phyloP scores from a whole-genome alignment of 2,888 invertebrate genomes.

The Spodoptera exigua region DNA sequence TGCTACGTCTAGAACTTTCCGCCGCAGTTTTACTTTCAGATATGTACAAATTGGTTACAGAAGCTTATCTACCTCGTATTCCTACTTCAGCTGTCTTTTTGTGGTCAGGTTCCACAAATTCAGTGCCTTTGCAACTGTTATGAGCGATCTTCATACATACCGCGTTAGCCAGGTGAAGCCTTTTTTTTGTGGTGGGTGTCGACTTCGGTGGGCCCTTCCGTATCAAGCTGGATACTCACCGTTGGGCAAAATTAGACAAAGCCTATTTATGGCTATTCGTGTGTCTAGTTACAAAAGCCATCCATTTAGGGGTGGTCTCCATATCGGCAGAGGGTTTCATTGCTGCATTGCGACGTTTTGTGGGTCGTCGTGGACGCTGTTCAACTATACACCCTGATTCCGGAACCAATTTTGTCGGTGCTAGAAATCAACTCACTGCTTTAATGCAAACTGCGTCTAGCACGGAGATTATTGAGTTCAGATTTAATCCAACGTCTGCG shows the following conservation, averaged over 20 bases:
- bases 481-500: too few relatives aligned
- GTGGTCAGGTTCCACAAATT: too few relatives aligned
- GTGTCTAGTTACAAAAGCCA: background rate
- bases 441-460: too few relatives aligned
- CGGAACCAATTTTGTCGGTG: background rate
- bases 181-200: too few relatives aligned
- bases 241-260: background rate
- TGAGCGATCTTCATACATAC: too few relatives aligned
- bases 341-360: background rate
- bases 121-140: too few relatives aligned
- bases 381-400: background rate
- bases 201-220: too few relatives aligned
- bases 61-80: constrained; percentile 1
- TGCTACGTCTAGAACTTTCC: background rate
- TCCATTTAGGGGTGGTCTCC: background rate
- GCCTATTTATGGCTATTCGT: background rate
- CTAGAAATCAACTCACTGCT: background rate
- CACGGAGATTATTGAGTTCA: too few relatives aligned
- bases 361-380: background rate
- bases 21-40: background rate
- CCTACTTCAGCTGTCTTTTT: background rate
- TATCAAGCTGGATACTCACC: constrained; percentile 1
- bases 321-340: background rate
- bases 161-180: too few relatives aligned
- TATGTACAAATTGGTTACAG: too few relatives aligned